Conservation (phyloP, 2,797 vertebrate species). For the Echiichthys vipera region DNA sequence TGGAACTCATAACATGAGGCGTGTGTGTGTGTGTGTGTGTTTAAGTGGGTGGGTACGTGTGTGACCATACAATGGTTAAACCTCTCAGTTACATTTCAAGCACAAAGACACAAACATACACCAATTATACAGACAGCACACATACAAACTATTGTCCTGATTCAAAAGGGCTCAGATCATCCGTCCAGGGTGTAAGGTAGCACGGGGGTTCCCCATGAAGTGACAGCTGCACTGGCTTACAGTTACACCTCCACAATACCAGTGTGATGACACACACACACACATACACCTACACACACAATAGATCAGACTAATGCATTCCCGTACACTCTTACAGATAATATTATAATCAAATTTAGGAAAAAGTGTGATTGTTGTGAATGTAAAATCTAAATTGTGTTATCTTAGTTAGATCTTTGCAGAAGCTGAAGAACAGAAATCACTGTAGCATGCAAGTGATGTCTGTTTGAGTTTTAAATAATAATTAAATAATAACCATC, state of each 20-base stretch:
- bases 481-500: neutral
- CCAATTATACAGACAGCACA: slow-evolving; percentile 20
- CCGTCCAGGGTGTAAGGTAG: slow-evolving; percentile 51
- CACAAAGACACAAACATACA: slow-evolving; percentile 34
- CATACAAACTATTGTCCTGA: slow-evolving; percentile 52
- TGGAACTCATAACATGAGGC: slow-evolving; percentile 64
- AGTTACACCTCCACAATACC: slow-evolving; percentile 57
- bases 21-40: slow-evolving; percentile 26
- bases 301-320: slow-evolving; percentile 7
- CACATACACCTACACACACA: slow-evolving; percentile 14
- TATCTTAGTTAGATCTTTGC: neutral
- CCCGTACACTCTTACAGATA: neutral
- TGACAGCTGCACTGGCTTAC: slow-evolving; percentile 50
- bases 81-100: slow-evolving; percentile 45
- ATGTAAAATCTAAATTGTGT: neutral
- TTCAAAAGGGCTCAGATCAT: slow-evolving; percentile 58
- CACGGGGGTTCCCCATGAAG: slow-evolving; percentile 55
- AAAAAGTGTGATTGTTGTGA: neutral
- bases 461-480: neutral
- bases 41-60: slow-evolving; percentile 8
- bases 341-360: neutral
- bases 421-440: neutral
- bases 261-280: slow-evolving; percentile 38
- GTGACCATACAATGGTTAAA: slow-evolving; percentile 44
- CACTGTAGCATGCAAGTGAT: neutral